Base-by-base conservation (phyloP, 2,888 invertebrate genomes). In the Portevinia maculata region DNA sequence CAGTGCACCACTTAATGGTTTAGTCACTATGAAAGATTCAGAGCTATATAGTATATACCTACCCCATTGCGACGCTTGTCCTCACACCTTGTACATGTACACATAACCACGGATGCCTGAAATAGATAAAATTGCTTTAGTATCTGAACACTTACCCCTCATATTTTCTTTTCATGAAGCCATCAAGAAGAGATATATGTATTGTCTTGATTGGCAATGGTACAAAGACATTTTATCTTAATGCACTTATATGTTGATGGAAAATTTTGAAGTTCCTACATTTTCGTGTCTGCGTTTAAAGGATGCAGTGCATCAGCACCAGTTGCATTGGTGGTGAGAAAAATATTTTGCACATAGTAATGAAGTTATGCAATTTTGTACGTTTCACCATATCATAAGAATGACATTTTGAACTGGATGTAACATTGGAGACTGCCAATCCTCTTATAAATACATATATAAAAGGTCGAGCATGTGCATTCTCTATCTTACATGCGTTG, bases 181-280 rank as follows among this genome's bases (percentile, higher is more conserved):
- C 59, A 59, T 19, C 28, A 39, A n/a, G 24, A 30, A 37, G 34
- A 13, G 4, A 46, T 21, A 8, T 50, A 15, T 39, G 24, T 28
- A 30, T 50, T 37, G 13, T 39, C 50, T 19, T 60, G 59, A 71
- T 71, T 71, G 70, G 39, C 70, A 60, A 41, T 60, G 52, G 52
- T 59, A 52, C 52, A 30, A 15, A 48, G 39, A 48, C 48, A 69
- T 39, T 48, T 59, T 55, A 59, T 57, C 57, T 69, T 59, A 57
- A 69, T 69, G 69, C 69, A 59, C 69, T 69, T 44, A 44, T 69
- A 59, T 24, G 24, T 3, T 24, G 39, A 39, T 69, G 46, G 57
- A 48, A 37, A 69, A 48, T 37, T 37, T 37, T 34, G 15, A 37
- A 37, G 24, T 24, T 24, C 9, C 34, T 34, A 17, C 15, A n/a